phyloP scores from a whole-genome alignment of 1,140 invertebrate genomes.

The Schlechtendalia chinensis region DNA sequence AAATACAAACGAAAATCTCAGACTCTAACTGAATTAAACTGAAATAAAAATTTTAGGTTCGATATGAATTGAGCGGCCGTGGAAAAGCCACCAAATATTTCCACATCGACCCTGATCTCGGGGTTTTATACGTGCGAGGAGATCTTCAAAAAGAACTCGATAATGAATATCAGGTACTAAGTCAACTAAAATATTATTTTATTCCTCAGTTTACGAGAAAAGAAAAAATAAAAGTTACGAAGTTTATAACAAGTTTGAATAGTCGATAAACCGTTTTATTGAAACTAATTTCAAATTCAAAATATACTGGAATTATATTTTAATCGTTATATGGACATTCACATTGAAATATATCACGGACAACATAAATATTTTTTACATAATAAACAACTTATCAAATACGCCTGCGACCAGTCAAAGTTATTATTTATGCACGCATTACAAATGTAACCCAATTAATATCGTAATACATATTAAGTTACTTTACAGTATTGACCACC shows the following conservation, averaged over 20 bases:
- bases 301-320: not conserved
- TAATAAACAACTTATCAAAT: not conserved
- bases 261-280: too few species aligned
- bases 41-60: slow-evolving; percentile 57
- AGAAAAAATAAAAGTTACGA: too few species aligned
- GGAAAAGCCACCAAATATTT: slow-evolving; percentile 80
- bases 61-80: slow-evolving; percentile 77
- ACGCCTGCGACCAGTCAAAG: too few species aligned
- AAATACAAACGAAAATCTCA: slow-evolving; percentile 50
- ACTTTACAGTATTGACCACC: not conserved
- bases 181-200: not conserved
- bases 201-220: too few species aligned
- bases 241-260: too few species aligned
- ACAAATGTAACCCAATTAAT: slow-evolving; percentile 9
- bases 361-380: not conserved
- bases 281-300: not conserved
- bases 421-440: not conserved
- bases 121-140: slow-evolving; percentile 73
- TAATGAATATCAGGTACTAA: slow-evolving; percentile 74
- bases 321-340: not conserved
- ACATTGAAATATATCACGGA: not conserved
- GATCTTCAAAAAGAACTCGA: slow-evolving; percentile 80
- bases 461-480: not conserved
- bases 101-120: slow-evolving; percentile 79
- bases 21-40: not conserved